Percentiles rank a stretch among this genome's conserved stretches.
phyloP scores from a whole-genome alignment of 2,113 vertebrate genomes.

The Anoura caudifer region DNA sequence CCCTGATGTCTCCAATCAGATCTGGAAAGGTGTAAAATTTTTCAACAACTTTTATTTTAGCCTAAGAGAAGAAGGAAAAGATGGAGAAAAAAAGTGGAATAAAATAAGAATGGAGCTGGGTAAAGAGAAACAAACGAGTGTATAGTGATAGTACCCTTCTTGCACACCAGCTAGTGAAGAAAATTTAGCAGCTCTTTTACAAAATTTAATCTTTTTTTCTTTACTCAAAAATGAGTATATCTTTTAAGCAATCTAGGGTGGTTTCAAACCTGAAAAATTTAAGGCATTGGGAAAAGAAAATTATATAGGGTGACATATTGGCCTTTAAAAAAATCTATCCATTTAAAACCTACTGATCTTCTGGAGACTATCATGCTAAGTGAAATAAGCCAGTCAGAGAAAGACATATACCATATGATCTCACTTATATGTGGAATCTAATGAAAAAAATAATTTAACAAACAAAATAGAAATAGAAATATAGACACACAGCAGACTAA shows the following conservation, averaged over 20 bases:
- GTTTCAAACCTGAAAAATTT: background rate
- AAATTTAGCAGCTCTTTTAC: background rate
- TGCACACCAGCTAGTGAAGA: background rate
- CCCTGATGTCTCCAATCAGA: background rate
- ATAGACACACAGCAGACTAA: too few species aligned
- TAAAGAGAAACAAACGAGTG: background rate
- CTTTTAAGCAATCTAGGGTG: background rate
- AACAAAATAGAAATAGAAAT: too few species aligned
- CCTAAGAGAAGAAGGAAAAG: slow-evolving; percentile 6
- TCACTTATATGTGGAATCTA: too few species aligned
- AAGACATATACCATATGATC: too few species aligned
- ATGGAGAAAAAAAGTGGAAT: background rate
- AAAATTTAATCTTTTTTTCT: background rate
- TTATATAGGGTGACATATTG: background rate
- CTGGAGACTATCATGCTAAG: too few species aligned
- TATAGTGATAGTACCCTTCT: too few species aligned
- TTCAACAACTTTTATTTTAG: background rate
- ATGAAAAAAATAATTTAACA: too few species aligned
- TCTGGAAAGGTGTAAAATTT: background rate
- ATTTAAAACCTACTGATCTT: too few species aligned
- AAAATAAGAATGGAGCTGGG: background rate
- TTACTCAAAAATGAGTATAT: background rate
- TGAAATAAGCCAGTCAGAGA: too few species aligned
- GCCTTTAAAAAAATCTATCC: background rate
- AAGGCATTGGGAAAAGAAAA: background rate